Evolutionary conservation across 1,140 invertebrate genomes (phyloP).

Genomic region (Adoxophyes honmai): DNA sequence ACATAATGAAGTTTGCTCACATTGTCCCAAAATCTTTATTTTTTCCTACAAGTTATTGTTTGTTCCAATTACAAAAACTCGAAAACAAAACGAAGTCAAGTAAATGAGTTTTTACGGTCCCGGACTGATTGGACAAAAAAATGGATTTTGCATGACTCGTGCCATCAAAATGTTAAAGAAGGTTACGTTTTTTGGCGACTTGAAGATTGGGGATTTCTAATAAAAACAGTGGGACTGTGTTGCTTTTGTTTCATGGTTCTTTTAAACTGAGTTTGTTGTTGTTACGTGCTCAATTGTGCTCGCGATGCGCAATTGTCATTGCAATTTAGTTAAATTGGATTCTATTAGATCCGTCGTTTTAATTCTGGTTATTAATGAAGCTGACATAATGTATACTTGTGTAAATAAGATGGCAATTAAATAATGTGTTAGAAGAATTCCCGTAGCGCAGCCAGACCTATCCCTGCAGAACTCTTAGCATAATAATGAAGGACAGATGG

Average conservation of each 20-base stretch:
- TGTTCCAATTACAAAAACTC: slow-evolving; percentile 11
- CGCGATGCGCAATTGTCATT: no score
- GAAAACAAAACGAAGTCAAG: not conserved
- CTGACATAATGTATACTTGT: no score
- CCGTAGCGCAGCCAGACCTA: no score
- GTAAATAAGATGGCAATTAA: no score
- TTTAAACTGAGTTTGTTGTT: not conserved
- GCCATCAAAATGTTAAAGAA: slow-evolving; percentile 7
- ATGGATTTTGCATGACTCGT: slow-evolving; percentile 4
- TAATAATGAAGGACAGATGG: no score
- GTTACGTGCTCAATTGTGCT: no score
- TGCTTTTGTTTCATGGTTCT: slow-evolving; percentile 1
- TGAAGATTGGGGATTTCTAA: not conserved
- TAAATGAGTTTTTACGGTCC: slow-evolving; percentile 9
- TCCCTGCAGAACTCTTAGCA: no score
- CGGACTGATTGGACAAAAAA: slow-evolving; percentile 11
- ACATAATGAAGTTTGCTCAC: not conserved
- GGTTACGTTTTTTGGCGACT: not conserved
- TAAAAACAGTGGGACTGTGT: not conserved
- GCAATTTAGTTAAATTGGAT: no score
- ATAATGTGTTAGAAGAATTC: no score
- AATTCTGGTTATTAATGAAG: no score
- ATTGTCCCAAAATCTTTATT: not conserved
- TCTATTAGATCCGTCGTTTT: no score
- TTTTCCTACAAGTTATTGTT: not conserved